These are phyloP conservation scores for Aspidiotus destructor DNA, from an alignment of 2,888 invertebrate genomes.

Conservation along the genomic window DNA sequence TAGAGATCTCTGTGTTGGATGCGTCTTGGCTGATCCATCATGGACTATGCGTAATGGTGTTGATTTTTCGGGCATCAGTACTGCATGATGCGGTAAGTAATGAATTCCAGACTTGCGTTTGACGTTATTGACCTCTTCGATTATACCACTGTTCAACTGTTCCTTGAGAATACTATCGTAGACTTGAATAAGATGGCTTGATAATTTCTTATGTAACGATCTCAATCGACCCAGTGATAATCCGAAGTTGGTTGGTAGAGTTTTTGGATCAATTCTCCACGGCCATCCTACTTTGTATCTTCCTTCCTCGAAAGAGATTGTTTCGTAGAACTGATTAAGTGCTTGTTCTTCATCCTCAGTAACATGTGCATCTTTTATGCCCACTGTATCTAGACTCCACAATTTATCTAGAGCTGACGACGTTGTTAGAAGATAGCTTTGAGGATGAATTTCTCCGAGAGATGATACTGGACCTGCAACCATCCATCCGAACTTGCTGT, in stretches of 20 bases:
- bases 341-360: neutral
- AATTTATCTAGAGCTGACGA: too few species aligned
- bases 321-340: neutral
- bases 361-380: too few species aligned
- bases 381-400: too few species aligned
- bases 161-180: neutral
- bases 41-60: neutral
- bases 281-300: neutral
- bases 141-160: neutral
- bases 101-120: neutral
- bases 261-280: neutral
- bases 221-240: neutral
- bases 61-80: neutral
- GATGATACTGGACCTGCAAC: too few species aligned
- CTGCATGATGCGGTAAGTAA: slow-evolving; percentile 6
- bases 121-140: neutral
- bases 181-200: neutral
- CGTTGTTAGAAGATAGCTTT: too few species aligned
- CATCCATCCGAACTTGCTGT: too few species aligned
- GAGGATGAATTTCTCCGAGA: too few species aligned
- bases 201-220: neutral
- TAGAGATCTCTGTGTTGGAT: neutral
- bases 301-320: neutral
- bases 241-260: neutral
- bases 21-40: neutral